Conservation (phyloP, 2,113 vertebrate genomes). For the Coptodon rendalli region DNA sequence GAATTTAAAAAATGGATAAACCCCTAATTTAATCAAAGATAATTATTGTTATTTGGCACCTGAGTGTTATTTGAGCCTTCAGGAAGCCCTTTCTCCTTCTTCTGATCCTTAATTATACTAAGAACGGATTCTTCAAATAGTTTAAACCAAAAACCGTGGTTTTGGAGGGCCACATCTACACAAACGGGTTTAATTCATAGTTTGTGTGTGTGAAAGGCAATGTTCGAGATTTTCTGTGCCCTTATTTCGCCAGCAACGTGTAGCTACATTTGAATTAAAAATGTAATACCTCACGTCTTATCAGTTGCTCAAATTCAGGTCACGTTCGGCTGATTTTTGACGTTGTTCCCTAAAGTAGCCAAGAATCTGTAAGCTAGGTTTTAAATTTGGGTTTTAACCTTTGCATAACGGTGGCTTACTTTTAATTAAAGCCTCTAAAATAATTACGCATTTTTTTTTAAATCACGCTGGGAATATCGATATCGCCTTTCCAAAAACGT, state of each 20-base stretch:
- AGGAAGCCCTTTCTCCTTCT: background rate
- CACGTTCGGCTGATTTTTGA: background rate
- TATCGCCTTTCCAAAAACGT: background rate
- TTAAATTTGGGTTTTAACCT: background rate
- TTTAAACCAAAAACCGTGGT: background rate
- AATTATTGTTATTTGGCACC: accelerated
- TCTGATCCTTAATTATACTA: too few relatives aligned
- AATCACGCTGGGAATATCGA: background rate
- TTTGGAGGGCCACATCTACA: background rate
- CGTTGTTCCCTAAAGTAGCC: background rate
- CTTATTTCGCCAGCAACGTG: background rate
- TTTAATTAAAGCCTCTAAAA: background rate
- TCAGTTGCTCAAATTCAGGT: background rate
- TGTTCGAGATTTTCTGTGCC: background rate
- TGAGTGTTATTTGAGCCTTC: background rate
- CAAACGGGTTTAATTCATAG: background rate
- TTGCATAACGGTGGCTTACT: background rate
- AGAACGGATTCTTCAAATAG: background rate
- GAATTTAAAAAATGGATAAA: background rate
- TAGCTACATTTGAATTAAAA: background rate
- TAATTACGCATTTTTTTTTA: background rate
- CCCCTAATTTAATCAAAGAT: background rate
- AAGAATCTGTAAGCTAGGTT: background rate
- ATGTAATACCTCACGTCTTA: background rate
- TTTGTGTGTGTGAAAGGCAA: background rate